phyloP scores from a whole-genome alignment of 2,888 invertebrate species.

The Epinotia ramella region DNA sequence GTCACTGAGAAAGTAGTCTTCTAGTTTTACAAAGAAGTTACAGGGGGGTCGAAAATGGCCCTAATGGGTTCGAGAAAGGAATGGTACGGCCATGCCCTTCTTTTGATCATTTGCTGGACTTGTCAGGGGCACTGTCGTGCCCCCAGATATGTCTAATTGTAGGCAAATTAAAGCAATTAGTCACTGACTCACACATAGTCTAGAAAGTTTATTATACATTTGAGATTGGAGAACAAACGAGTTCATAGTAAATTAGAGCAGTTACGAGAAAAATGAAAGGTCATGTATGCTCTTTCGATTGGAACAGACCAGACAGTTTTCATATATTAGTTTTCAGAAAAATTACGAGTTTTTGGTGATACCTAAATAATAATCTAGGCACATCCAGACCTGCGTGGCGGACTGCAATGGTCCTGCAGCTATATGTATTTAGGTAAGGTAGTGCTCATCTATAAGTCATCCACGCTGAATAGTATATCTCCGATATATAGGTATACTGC shows the following conservation, averaged over 20 bases:
- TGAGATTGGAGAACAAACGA: background rate
- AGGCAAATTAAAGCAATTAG: slow-evolving; percentile 20
- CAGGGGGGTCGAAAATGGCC: too few relatives aligned
- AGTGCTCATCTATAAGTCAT: too few relatives aligned
- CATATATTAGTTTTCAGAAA: background rate
- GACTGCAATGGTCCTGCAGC: background rate
- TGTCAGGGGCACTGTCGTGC: too few relatives aligned
- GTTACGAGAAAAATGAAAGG: background rate
- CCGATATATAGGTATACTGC: background rate
- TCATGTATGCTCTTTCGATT: background rate
- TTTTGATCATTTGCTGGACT: too few relatives aligned
- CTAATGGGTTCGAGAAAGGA: too few relatives aligned
- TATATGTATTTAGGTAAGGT: too few relatives aligned
- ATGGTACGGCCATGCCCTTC: too few relatives aligned
- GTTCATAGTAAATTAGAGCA: slow-evolving; percentile 5
- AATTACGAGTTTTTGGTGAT: too few relatives aligned
- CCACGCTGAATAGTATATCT: background rate
- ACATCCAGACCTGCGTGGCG: background rate
- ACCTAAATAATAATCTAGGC: background rate
- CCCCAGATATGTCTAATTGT: background rate
- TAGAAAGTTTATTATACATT: slow-evolving; percentile 10
- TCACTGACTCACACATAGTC: slow-evolving; percentile 18
- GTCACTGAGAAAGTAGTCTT: too few relatives aligned
- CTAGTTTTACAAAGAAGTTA: too few relatives aligned
- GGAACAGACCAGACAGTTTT: background rate